Conservation (phyloP, 2,113 vertebrate species). For the Phocoena phocoena region DNA sequence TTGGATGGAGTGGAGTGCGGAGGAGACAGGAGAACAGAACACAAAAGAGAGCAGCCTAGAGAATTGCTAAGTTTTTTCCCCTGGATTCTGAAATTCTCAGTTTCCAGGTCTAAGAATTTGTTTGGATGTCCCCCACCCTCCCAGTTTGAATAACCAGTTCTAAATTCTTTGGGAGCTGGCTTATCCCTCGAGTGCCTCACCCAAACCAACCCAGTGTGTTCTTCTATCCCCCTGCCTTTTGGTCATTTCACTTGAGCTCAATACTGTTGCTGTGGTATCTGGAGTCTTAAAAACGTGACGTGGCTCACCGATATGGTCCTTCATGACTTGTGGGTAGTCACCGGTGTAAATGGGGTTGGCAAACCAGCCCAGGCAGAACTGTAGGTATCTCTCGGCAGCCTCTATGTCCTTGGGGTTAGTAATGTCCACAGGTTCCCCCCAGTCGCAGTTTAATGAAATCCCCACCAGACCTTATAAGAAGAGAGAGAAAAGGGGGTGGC, state of each 20-base stretch:
- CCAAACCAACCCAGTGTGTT: neutral
- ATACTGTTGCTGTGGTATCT: neutral
- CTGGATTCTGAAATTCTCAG: neutral
- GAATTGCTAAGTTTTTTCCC: neutral
- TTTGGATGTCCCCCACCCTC: neutral
- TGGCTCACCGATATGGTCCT: constrained; percentile 90
- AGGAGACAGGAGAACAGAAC: neutral
- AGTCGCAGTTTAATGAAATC: constrained; percentile 92
- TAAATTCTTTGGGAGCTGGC: neutral
- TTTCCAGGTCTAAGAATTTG: neutral
- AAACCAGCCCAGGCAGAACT: constrained; percentile 96
- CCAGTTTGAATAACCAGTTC: neutral
- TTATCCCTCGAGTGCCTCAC: neutral
- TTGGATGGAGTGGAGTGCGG: neutral
- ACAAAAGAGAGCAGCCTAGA: neutral
- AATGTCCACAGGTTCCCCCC: constrained; percentile 95
- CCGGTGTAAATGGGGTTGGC: constrained; percentile 95
- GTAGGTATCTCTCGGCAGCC: constrained; percentile 93
- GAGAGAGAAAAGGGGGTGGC: constrained; percentile 22
- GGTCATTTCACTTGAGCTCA: neutral
- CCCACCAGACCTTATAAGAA: constrained; percentile 89
- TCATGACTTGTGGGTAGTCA: constrained; percentile 97
- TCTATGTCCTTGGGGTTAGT: constrained; percentile 89
- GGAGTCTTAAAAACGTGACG: neutral
- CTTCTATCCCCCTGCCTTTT: neutral